Evolutionary conservation across 2,888 invertebrate genomes (phyloP).

Genomic region (Hydropsyche betteni): DNA sequence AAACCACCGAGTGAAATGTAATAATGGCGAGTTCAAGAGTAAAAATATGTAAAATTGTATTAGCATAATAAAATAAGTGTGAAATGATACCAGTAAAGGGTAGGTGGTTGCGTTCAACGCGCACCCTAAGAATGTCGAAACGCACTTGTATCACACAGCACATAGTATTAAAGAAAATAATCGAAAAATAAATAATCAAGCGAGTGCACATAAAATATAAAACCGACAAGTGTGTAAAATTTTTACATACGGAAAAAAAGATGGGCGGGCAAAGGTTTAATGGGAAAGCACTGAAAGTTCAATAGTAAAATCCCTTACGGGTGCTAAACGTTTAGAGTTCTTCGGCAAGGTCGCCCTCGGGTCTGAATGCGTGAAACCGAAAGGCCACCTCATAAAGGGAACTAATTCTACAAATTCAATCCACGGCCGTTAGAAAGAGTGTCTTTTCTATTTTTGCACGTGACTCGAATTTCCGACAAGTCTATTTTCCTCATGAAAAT

Average conservation of each 20-base stretch:
- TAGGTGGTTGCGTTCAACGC: background rate
- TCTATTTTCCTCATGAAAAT: background rate
- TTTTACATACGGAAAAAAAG: background rate
- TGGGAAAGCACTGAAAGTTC: constrained; percentile 23
- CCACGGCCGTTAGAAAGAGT: background rate
- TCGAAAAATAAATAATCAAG: background rate
- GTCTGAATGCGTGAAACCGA: constrained; percentile 6
- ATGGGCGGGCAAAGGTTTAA: background rate
- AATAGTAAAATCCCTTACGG: constrained; percentile 33
- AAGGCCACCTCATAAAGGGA: constrained; percentile 16
- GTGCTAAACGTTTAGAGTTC: constrained; percentile 35
- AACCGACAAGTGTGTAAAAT: background rate
- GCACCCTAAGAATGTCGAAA: too few relatives aligned
- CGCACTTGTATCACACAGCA: too few relatives aligned
- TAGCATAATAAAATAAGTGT: constrained; percentile 33
- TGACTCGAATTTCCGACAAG: too few relatives aligned
- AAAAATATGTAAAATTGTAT: constrained; percentile 24
- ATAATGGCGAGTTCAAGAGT: constrained; percentile 16
- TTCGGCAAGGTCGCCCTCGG: background rate
- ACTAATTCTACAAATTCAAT: constrained; percentile 9
- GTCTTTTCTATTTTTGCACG: background rate
- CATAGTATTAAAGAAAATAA: background rate
- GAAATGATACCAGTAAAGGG: constrained; percentile 13
- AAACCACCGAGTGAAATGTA: constrained; percentile 8
- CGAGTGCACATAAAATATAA: background rate